Percentiles rank a stretch among this genome's conserved stretches.
phyloP scores from a whole-genome alignment of 2,113 vertebrate genomes.

The Tenrec ecaudatus region DNA sequence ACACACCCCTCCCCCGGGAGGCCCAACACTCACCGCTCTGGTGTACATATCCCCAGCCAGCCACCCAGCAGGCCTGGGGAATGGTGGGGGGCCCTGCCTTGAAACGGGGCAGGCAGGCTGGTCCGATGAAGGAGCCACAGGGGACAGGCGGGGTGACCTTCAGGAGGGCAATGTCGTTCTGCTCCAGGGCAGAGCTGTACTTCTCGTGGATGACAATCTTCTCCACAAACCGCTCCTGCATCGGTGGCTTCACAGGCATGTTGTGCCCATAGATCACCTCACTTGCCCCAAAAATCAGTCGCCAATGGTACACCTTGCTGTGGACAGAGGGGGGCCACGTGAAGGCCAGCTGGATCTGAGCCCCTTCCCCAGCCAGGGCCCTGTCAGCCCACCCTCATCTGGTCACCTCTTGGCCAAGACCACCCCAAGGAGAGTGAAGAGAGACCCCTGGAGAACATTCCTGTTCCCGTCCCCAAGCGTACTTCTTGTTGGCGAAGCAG shows the following conservation, averaged over 20 bases:
- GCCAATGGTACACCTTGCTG: conserved; percentile 81
- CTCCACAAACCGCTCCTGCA: conserved; percentile 77
- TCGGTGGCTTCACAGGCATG: conserved; percentile 39
- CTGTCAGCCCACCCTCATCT: no score
- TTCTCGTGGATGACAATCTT: conserved; percentile 76
- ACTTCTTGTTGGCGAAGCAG: conserved; percentile 84
- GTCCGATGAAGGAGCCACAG: conserved; percentile 75
- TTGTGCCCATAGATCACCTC: conserved; percentile 58
- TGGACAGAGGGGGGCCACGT: background rate
- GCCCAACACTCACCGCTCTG: conserved; percentile 62
- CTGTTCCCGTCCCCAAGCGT: rapidly evolving
- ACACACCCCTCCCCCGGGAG: background rate
- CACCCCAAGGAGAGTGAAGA: background rate
- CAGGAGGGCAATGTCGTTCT: conserved; percentile 83
- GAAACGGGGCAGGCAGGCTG: conserved; percentile 77
- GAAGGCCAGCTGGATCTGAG: background rate
- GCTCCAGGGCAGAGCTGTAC: conserved; percentile 65
- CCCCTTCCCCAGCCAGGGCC: no score
- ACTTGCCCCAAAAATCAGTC: conserved; percentile 76
- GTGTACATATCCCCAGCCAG: conserved; percentile 73
- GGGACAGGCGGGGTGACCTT: conserved; percentile 74
- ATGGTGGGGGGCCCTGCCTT: conserved; percentile 51
- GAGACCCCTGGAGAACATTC: background rate
- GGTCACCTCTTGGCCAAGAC: background rate
- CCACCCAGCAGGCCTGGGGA: conserved; percentile 74